These are phyloP conservation scores for Iguana delicatissima DNA, from an alignment of 2,797 vertebrate genomes.

Conservation along the genomic window DNA sequence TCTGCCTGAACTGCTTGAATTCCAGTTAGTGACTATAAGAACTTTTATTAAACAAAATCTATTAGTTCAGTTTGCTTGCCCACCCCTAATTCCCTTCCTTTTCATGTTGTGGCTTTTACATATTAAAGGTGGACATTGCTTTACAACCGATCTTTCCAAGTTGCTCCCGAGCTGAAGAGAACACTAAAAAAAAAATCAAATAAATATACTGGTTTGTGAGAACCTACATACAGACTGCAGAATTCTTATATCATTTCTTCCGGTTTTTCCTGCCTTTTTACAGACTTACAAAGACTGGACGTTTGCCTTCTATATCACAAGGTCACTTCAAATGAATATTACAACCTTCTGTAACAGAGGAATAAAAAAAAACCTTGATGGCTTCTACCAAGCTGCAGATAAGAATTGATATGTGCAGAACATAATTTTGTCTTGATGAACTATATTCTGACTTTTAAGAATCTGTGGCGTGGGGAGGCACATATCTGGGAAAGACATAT, in stretches of 20 bases:
- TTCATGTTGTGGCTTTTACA: neutral
- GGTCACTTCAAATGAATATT: neutral
- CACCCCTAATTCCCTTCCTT: neutral
- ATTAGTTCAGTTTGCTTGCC: neutral
- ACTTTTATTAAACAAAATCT: neutral
- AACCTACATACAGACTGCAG: neutral
- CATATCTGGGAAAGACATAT: too few species aligned
- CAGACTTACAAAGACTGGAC: neutral
- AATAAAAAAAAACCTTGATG: neutral
- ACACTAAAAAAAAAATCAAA: neutral
- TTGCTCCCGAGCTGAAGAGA: neutral
- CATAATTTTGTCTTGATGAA: neutral
- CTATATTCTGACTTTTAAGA: neutral
- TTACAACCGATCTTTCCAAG: neutral
- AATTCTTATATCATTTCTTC: neutral
- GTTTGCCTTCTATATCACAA: neutral
- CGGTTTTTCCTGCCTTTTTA: neutral
- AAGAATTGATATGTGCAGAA: neutral
- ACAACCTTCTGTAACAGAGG: neutral
- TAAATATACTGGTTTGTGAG: neutral
- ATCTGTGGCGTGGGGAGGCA: neutral
- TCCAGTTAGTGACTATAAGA: neutral
- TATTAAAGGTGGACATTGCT: neutral
- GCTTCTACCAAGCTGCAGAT: neutral
- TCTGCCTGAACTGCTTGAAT: neutral